Evolutionary conservation across 2,113 vertebrate species (phyloP).

Genomic region (Stercorarius parasiticus): DNA sequence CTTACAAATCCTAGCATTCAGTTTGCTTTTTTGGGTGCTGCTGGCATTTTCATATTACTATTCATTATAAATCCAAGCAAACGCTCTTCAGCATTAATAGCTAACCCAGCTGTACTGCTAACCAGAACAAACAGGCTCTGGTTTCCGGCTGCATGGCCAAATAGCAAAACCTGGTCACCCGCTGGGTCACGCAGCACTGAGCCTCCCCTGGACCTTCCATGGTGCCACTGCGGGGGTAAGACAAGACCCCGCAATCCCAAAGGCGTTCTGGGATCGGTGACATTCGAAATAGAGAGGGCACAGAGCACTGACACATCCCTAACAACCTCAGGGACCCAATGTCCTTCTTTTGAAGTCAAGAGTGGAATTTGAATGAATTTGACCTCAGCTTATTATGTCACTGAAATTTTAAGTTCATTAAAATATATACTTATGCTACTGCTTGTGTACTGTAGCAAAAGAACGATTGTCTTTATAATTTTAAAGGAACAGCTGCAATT

Average conservation of each 20-base stretch:
- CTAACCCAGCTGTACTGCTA: not conserved
- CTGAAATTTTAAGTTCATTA: not conserved
- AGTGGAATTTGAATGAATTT: not conserved
- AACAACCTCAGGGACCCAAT: not conserved
- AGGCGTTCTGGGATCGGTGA: not conserved
- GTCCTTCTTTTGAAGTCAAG: not conserved
- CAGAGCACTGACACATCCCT: not conserved
- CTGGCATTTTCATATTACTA: not conserved
- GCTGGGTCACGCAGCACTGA: not conserved
- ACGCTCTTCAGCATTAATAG: not conserved
- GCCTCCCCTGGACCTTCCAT: not conserved
- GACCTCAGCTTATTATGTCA: not conserved
- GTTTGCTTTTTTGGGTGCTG: not conserved
- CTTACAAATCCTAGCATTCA: not conserved
- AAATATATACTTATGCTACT: not conserved
- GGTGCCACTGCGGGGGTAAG: not conserved
- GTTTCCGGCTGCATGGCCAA: not conserved
- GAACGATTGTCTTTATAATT: not conserved
- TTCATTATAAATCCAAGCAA: not conserved
- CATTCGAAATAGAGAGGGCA: not conserved
- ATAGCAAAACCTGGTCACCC: not conserved
- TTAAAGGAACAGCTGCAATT: not conserved
- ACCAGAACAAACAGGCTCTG: not conserved
- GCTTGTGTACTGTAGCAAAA: not conserved
- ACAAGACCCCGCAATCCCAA: not conserved